Conservation (phyloP, 2,113 vertebrate genomes). For the Tenebrosternarchus preto region DNA sequence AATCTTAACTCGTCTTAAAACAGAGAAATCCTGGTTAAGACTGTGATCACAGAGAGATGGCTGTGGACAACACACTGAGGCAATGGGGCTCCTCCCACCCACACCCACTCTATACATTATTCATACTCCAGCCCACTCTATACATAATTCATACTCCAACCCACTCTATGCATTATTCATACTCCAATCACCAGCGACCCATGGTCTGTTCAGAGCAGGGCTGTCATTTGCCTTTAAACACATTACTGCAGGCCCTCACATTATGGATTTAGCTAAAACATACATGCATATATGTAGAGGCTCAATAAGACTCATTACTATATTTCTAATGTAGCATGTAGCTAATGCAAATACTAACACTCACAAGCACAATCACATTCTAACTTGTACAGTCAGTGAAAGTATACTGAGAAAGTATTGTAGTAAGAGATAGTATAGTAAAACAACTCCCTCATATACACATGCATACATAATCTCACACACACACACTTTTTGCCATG, state of each 20-base stretch:
- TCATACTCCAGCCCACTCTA: conserved; percentile 53
- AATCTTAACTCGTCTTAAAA: background rate
- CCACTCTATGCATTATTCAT: conserved; percentile 65
- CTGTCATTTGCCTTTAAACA: conserved; percentile 42
- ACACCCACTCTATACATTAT: conserved; percentile 61
- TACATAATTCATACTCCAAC: conserved; percentile 66
- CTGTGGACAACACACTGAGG: background rate
- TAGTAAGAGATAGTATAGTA: background rate
- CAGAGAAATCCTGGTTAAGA: conserved; percentile 34
- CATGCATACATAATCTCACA: conserved; percentile 13
- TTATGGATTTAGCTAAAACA: conserved; percentile 27
- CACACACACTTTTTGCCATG: conserved; percentile 8
- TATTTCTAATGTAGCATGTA: conserved; percentile 1
- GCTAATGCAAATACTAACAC: background rate
- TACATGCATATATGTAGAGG: conserved; percentile 6
- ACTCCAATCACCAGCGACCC: conserved; percentile 37
- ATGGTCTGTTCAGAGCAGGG: conserved; percentile 23
- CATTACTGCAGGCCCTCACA: conserved; percentile 29
- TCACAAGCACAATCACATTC: background rate
- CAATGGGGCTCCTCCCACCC: conserved; percentile 17
- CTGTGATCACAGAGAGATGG: conserved; percentile 28
- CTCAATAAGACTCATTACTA: background rate
- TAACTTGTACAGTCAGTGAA: too few species aligned
- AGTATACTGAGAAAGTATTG: too few species aligned
- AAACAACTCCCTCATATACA: too few species aligned